Conservation (phyloP, 2,797 vertebrate genomes). For the Arremon brunneinucha region DNA sequence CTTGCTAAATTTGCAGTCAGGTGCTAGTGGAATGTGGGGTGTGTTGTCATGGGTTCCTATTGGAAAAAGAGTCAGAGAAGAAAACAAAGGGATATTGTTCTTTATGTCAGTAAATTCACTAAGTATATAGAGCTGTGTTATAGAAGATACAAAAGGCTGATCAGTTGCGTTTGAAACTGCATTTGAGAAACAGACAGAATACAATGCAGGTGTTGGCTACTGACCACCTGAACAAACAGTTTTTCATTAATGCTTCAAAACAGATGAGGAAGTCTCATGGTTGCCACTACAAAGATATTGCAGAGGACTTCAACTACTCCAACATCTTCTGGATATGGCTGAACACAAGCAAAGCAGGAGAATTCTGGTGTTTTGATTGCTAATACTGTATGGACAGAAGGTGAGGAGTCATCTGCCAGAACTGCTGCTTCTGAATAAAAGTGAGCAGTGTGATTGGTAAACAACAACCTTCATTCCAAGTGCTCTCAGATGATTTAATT, state of each 20-base stretch:
- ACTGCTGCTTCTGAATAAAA: background rate
- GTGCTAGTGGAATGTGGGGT: background rate
- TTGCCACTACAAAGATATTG: background rate
- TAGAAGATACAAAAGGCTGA: background rate
- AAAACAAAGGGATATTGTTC: background rate
- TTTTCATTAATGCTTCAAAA: background rate
- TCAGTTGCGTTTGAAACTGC: background rate
- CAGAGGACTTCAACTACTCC: background rate
- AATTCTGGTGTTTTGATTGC: background rate
- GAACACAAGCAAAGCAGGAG: background rate
- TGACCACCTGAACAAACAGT: background rate
- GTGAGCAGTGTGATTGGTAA: background rate
- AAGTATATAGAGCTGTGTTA: background rate
- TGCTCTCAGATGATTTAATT: background rate
- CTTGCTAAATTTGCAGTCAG: background rate
- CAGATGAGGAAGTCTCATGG: background rate
- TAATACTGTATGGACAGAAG: background rate
- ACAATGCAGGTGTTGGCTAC: background rate
- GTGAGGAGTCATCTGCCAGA: background rate
- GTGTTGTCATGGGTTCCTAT: background rate
- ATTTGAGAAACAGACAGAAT: background rate
- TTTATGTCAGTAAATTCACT: background rate
- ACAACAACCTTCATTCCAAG: background rate
- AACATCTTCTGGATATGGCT: accelerated
- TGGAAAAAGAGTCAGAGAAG: background rate